Evolutionary conservation across 2,113 vertebrate genomes (phyloP), one percentile per base, ranked within the genome.

Genomic region (Pheucticus melanocephalus): DNA sequence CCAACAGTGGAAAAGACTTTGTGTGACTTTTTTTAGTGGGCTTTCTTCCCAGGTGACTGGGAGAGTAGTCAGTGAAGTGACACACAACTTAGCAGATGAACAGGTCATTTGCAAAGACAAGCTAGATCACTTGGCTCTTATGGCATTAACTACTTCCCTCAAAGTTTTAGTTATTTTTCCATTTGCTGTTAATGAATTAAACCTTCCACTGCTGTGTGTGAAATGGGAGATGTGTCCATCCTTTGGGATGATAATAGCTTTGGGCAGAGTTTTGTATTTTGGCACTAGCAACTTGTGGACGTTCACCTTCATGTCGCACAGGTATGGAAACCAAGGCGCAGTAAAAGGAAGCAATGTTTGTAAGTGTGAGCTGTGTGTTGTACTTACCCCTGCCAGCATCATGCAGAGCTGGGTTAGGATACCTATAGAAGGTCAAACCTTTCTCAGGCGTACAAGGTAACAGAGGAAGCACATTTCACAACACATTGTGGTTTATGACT

Each of bases 381-480:
- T 83, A 24, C 69, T 94, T 96, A 37, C 44, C 65, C 82, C 94
- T 83, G 59, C 84, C 88, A 88, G 84, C 81, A 79, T 85, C 37
- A 6, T 17, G 22, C 22, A 18, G 88, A 79, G 69, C 48, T 78
- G 44, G 75, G 66, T 83, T 88, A 69, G 89, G 86, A 68, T 95
- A 96, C 94, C 96, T 93, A 92, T 51, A 15, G 88, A 92, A 96
- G 93, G 86, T 96, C 95, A 96, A 95, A 82, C 77, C 93, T 91
- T 96, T 96, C 88, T 90, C 65, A 91, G 94, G 83, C 80, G 54
- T 88, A 64, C 42, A 24, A 96, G 76, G 88, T 84, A 94, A 95
- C 2, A 9, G 53, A 94, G 95, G 79, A 96, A 89, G 86, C 94
- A 96, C 82, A 95, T 97, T 97, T 96, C 96, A 94, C 94, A 97